A percentile compares a stretch with the other conserved stretches of the same genome.
Conservation (phyloP, 2,797 vertebrate genomes). For the Trichosurus vulpecula region DNA sequence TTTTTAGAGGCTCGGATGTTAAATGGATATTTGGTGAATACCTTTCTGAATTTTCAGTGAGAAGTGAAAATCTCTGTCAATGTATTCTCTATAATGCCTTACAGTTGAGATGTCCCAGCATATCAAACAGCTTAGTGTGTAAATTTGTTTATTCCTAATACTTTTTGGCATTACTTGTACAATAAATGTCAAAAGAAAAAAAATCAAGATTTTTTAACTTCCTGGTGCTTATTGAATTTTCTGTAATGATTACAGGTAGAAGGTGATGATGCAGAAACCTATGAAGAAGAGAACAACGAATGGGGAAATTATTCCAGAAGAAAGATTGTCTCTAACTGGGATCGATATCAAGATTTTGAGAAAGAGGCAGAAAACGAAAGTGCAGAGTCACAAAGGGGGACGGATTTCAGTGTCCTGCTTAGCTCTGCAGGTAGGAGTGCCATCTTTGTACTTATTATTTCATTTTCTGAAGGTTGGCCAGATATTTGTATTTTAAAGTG, state of each 20-base stretch:
- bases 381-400: constrained; percentile 89
- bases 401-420: constrained; percentile 92
- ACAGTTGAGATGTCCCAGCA: constrained; percentile 31
- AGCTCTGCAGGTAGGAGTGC: constrained; percentile 89
- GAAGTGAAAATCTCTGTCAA: not conserved
- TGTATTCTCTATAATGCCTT: not conserved
- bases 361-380: constrained; percentile 82
- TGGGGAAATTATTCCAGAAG: constrained; percentile 89
- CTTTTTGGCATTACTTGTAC: constrained; percentile 30
- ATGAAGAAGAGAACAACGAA: constrained; percentile 83
- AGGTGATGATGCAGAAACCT: constrained; percentile 77
- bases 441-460: not conserved
- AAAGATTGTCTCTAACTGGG: constrained; percentile 94
- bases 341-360: constrained; percentile 89
- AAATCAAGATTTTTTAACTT: constrained; percentile 34
- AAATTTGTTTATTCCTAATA: not conserved
- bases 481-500: constrained; percentile 29
- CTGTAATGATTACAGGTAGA: constrained; percentile 78
- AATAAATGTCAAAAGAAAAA: not conserved
- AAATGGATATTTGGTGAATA: not conserved
- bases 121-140: constrained; percentile 12
- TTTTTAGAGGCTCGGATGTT: not conserved
- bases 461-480: not conserved
- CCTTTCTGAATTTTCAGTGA: not conserved
- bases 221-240: constrained; percentile 49